Evolutionary conservation across 2,797 vertebrate species (phyloP), one percentile per base, ranked within the genome.

Genomic region (Oryzias dopingdopingensis): DNA sequence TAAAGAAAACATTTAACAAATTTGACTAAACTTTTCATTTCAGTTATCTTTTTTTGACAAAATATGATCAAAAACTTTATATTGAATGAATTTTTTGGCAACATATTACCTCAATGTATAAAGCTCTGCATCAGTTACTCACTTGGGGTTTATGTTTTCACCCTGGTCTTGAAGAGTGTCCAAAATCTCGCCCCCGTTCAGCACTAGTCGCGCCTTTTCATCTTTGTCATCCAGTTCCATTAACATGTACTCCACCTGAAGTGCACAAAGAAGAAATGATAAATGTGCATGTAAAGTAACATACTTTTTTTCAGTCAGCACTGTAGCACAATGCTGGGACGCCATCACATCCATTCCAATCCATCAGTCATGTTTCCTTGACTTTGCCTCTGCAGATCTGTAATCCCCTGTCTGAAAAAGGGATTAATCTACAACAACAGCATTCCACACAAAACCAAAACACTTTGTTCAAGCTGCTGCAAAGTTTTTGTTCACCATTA

Each of bases 191-290:
- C 86, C 89, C 48, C 93, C 93, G 0, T 90, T 93, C 65, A 99
- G 88, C 49, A 91, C 62, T 49, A 99, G 85, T 2, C 84, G 92
- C 23, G 94, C 97, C 82, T 92, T 98, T 79, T 96, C 93, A 53
- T 94, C 88, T 64, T 94, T 90, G 59, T 95, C 93, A 70, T 99
- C 94, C 77, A 98, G 90, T 60, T 95, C 93, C 56, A 98, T 89
- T 79, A 99, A 74, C 94, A 99, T 99, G 84, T 99, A 99, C 68
- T 99, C 97, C 49, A 99, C 97, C 97, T 99, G 44, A 24, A 81
- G 17, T 12, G 20, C 3, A 17, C 80, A 67, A 40, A 53, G 37
- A 50, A 5, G 59, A 55, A 54, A 14, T 20, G 10, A 14, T 12
- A 41, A 24, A 23, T 16, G 4, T 37, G 4, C 26, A 43, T 2